Evolutionary conservation across 2,113 vertebrate species (phyloP), one percentile per base, ranked within the genome.

Genomic region (Puffinus mauretanicus): DNA sequence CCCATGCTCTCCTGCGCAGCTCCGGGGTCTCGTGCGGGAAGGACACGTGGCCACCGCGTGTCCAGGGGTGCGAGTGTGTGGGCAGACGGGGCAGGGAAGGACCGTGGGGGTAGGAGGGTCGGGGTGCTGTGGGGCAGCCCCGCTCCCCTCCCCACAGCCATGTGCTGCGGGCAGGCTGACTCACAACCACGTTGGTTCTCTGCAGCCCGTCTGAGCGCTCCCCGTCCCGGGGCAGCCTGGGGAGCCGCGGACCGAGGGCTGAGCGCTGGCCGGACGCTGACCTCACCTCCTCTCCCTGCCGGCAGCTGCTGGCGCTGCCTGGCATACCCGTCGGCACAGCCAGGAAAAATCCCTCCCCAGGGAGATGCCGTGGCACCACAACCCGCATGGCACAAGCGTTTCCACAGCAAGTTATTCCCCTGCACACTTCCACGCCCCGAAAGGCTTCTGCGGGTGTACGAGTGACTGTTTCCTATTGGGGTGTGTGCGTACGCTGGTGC

Each of bases 21-120:
- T 19, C 32, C 2, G 2, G 29, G 69, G 13, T n/a, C 60, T 54
- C 2, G 0, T 0, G 2, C 8, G 26, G 29, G 71, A 51, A 71
- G 47, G 69, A 24, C 38, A 34, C 17, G 66, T 0, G 2, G 42
- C 54, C 1, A 2, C 21, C 1, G 1, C 1, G 2, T 6, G 36
- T 3, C 44, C 25, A 6, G 51, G 87, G 65, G 1, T 60, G 25
- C 2, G 5, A 51, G 36, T 3, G 15, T 4, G 42, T 52, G 78
- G 44, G 52, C 42, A 38, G 57, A 6, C 0, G 2, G 62, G 44
- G 55, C 47, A 70, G 44, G 42, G 34, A 20, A 25, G 32, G 38
- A 16, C 36, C 0, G 1, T 5, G 55, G 40, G 36, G 12, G 10
- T 17, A 20, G 30, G 88, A 60, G 46, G 58, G 44, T 7, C 2